A percentile compares a stretch with the other conserved stretches of the same genome.
Evolutionary conservation across 2,797 vertebrate genomes (phyloP).

Genomic region (Tympanoctomys barrerae): DNA sequence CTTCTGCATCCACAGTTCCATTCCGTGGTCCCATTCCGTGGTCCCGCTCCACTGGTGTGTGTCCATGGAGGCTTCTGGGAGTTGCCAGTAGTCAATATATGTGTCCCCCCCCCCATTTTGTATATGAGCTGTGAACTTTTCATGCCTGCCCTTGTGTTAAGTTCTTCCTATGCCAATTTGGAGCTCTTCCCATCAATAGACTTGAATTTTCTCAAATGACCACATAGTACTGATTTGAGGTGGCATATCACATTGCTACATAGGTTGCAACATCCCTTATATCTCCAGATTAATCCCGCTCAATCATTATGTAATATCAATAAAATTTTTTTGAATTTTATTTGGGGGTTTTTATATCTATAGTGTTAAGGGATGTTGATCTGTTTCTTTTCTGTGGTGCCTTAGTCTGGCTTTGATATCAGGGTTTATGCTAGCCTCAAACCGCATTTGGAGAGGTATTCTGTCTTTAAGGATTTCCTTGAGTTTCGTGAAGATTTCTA

Average conservation of each 20-base stretch:
- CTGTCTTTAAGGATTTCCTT: not conserved
- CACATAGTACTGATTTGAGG: not conserved
- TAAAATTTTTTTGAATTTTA: not conserved
- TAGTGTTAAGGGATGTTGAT: not conserved
- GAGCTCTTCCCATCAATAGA: not conserved
- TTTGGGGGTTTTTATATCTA: not conserved
- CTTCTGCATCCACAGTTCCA: no score
- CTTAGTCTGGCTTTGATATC: not conserved
- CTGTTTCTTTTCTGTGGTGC: not conserved
- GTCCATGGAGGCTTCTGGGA: no score
- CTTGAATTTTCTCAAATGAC: not conserved
- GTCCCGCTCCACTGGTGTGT: no score
- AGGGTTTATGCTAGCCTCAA: not conserved
- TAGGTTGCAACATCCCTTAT: not conserved
- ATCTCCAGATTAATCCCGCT: not conserved
- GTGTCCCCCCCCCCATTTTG: no score
- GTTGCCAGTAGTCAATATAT: no score
- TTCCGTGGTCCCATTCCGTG: no score
- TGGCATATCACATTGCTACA: not conserved
- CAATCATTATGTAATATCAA: not conserved
- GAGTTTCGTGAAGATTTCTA: not conserved
- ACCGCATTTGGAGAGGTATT: not conserved
- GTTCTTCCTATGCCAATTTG: not conserved
- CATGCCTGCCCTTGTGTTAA: not conserved
- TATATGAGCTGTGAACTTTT: not conserved